These are phyloP conservation scores for Sinocyclocheilus grahami DNA, from an alignment of 2,113 vertebrate species.

Conservation along the genomic window DNA sequence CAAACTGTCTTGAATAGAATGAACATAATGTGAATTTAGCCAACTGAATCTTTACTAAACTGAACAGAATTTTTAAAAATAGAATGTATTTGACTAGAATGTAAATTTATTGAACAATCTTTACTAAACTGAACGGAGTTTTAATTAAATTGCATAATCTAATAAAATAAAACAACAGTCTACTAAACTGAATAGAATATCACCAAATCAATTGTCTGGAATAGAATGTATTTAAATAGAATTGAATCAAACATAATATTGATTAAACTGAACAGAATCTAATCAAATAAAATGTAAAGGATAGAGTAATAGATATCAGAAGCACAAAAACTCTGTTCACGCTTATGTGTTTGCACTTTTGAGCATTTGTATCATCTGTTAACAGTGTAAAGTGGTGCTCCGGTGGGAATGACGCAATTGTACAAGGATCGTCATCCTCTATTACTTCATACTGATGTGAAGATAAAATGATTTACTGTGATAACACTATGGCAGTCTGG, in stretches of 20 bases:
- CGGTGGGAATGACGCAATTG: not conserved
- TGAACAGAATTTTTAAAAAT: no score
- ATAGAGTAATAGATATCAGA: not conserved
- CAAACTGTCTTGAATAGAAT: no score
- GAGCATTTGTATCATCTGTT: not conserved
- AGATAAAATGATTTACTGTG: not conserved
- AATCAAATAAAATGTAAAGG: not conserved
- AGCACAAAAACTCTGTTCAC: not conserved
- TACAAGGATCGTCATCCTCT: not conserved
- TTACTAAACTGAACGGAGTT: not conserved
- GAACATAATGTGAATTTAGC: no score
- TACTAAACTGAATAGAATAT: no score
- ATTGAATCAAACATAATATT: not conserved
- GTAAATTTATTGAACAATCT: not conserved
- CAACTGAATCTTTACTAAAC: no score
- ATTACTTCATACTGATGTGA: not conserved
- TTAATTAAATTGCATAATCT: no score
- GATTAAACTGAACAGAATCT: not conserved
- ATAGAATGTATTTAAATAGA: not conserved
- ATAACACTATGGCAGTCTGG: not conserved
- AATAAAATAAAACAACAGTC: no score
- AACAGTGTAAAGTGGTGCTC: not conserved
- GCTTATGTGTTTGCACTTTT: not conserved
- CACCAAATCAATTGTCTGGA: no score
- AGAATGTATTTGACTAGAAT: not conserved